Base-by-base conservation (phyloP, 2,888 invertebrate species). In the Camponotus fellah region DNA sequence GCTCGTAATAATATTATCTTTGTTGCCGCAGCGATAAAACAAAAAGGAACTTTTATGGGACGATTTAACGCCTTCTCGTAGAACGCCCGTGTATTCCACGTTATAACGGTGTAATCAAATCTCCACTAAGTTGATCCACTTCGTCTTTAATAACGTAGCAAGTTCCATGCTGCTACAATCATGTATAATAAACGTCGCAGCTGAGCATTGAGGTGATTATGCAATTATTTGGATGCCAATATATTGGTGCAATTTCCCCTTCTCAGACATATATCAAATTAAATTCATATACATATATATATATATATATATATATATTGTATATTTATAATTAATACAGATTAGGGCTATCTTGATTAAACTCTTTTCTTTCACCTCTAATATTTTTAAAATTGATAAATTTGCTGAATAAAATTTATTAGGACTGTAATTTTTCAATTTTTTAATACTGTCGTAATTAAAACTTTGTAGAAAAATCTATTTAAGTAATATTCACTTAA, bases 21-120 rank as follows among this genome's bases (percentile, higher is more conserved):
- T 64, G 46, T 81, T 34, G 58, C 14, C 68, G 40, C 53, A 56
- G 83, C 62, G 80, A 80, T 84, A 86, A 86, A 86, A 83, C 49
- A 60, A 75, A 71, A 60, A 68, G 68, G 3, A 71, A 60, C 71
- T 84, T 87, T 86, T 87, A 81, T 68, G 53, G 76, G 58, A 43
- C 62, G 69, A 56, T 80, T 82, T 82, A 76, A 76, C 14, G 37
- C 40, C 60, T 62, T 43, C 58, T 56, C 76, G 14, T n/a, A 21
- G 56, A 65, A 74, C 21, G 60, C 34, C 43, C 26, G 43, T 60
- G 12, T 37, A 80, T 60, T 37, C 21, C 37, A 21, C 26, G 37
- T 60, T 46, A 80, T 72, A 80, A 80, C 72, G 74, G 9, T 32
- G 60, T 66, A 58, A 60, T 77, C 58, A 82, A 82, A 82, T 77